Conservation (phyloP, 2,113 vertebrate species). For the Dasyprocta punctata region DNA sequence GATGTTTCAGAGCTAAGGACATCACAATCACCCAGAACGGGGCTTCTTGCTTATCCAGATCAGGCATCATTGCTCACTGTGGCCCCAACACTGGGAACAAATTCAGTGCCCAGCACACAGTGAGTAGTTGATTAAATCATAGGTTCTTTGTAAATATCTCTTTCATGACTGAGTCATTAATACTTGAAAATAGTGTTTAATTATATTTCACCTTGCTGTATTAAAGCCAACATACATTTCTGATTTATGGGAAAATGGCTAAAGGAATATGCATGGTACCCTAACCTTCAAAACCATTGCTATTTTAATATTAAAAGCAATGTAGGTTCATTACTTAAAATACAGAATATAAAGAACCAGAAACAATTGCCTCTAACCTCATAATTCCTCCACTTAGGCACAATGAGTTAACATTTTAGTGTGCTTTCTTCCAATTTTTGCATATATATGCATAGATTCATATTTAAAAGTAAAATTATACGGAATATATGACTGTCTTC, state of each 20-base stretch:
- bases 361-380: background rate
- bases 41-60: background rate
- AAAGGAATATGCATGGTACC: background rate
- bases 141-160: background rate
- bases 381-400: background rate
- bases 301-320: conserved; percentile 28
- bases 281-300: background rate
- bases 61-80: fast-evolving
- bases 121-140: background rate
- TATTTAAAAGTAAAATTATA: background rate
- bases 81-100: background rate
- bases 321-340: background rate
- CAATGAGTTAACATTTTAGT: background rate
- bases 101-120: too few relatives aligned
- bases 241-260: background rate
- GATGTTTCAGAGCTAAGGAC: background rate
- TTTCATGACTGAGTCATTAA: background rate
- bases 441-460: background rate
- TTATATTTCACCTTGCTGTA: background rate
- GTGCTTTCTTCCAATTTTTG: background rate
- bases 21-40: background rate
- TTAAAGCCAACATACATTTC: background rate
- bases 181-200: background rate
- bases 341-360: background rate
- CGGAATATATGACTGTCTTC: background rate